Conservation (phyloP, 1,140 invertebrate genomes). For the Pseudomyrmex cubaensis region DNA sequence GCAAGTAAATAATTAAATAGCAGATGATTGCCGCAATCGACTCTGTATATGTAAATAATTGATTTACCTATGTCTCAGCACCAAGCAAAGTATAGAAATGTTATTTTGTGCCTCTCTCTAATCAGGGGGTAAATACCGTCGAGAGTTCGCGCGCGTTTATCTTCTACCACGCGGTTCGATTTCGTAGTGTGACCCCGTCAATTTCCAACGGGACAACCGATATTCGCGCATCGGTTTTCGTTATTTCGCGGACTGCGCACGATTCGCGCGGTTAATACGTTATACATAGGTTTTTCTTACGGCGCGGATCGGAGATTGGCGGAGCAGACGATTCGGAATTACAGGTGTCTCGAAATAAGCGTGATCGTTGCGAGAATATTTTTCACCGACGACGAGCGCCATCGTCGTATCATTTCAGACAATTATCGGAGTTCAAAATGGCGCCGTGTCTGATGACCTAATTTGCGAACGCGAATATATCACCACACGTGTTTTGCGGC, state of each 20-base stretch:
- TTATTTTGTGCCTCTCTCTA: too few relatives aligned
- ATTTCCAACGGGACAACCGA: constrained; percentile 12
- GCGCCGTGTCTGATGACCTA: constrained; percentile 69
- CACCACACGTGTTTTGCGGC: neutral
- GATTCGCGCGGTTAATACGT: constrained; percentile 52
- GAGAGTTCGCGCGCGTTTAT: neutral
- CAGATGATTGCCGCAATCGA: too few relatives aligned
- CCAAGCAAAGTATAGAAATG: too few relatives aligned
- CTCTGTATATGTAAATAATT: too few relatives aligned
- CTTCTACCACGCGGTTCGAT: neutral
- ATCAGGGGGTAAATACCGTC: neutral
- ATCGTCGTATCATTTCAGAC: constrained; percentile 29
- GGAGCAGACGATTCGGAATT: constrained; percentile 52
- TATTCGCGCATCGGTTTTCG: constrained; percentile 51
- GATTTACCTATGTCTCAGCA: too few relatives aligned
- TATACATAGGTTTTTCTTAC: constrained; percentile 47
- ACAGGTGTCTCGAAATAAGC: constrained; percentile 60
- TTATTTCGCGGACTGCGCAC: constrained; percentile 38
- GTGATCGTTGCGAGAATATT: constrained; percentile 8
- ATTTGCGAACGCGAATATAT: constrained; percentile 57
- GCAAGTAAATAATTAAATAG: too few relatives aligned
- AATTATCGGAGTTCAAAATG: constrained; percentile 59
- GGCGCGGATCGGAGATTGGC: neutral
- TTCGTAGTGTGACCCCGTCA: constrained; percentile 35
- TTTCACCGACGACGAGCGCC: neutral